A percentile compares a stretch with the other conserved stretches of the same genome.
These are phyloP conservation scores for Eubasilissa regina DNA, from an alignment of 1,140 invertebrate species.

Conservation along the genomic window DNA sequence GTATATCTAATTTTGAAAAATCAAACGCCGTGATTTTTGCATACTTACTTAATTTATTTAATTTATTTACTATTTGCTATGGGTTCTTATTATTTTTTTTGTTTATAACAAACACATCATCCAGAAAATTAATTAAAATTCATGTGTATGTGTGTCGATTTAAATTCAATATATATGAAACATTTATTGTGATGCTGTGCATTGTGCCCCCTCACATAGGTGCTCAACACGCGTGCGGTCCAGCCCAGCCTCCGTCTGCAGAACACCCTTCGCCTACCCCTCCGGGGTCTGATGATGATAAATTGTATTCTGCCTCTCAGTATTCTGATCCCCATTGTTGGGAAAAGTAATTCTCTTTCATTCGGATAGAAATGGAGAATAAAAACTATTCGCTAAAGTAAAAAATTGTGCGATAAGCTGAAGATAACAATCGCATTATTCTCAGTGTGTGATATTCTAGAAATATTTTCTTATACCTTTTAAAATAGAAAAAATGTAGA, in stretches of 20 bases:
- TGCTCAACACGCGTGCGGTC: too few relatives aligned
- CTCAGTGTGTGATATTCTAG: too few relatives aligned
- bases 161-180: background rate
- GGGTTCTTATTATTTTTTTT: too few relatives aligned
- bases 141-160: background rate
- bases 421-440: background rate
- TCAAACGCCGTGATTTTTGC: too few relatives aligned
- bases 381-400: slow-evolving; percentile 5
- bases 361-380: background rate
- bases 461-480: too few relatives aligned
- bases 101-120: too few relatives aligned
- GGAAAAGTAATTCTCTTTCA: slow-evolving; percentile 6
- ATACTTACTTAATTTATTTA: too few relatives aligned
- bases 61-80: too few relatives aligned
- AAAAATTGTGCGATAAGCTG: slow-evolving; percentile 3
- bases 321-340: slow-evolving; percentile 22
- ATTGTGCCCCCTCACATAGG: too few relatives aligned
- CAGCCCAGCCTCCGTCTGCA: too few relatives aligned
- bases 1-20: too few relatives aligned
- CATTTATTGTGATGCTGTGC: background rate
- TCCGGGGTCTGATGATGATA: background rate
- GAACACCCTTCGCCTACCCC: background rate
- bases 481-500: too few relatives aligned
- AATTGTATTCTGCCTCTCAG: background rate
- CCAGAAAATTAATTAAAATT: background rate